These are phyloP conservation scores for Nemurella pictetii DNA, from an alignment of 2,888 invertebrate genomes.

Conservation along the genomic window DNA sequence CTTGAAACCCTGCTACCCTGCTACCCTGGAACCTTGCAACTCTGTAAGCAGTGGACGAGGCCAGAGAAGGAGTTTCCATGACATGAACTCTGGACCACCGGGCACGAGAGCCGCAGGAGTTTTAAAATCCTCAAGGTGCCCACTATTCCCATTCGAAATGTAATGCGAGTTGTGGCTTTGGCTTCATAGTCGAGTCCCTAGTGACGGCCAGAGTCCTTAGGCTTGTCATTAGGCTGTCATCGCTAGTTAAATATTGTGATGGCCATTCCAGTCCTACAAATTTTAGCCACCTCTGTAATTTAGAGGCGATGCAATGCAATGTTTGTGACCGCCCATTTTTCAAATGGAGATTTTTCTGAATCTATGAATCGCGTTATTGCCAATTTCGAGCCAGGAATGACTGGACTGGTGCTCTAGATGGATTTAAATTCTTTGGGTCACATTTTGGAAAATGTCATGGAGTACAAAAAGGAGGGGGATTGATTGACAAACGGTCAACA, in stretches of 20 bases:
- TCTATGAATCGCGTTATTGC: neutral
- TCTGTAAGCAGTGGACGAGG: neutral
- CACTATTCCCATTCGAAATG: slow-evolving; percentile 9
- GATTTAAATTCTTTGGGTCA: neutral
- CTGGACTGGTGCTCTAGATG: neutral
- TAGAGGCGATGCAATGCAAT: neutral
- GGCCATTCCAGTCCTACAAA: neutral
- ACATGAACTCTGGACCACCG: neutral
- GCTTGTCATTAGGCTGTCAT: neutral
- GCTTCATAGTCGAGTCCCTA: neutral
- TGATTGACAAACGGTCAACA: neutral
- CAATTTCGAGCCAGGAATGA: no score
- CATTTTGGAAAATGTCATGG: neutral
- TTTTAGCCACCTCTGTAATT: neutral
- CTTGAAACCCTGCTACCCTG: no score
- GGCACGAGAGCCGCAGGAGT: neutral
- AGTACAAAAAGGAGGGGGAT: neutral
- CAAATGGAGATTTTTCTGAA: neutral
- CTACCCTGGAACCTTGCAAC: no score
- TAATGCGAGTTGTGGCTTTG: neutral
- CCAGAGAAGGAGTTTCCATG: neutral
- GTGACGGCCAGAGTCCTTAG: neutral
- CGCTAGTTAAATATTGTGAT: neutral
- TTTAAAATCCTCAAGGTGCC: slow-evolving; percentile 13
- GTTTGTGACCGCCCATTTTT: neutral